Conservation (phyloP, 2,113 vertebrate genomes). For the Prinia subflava region DNA sequence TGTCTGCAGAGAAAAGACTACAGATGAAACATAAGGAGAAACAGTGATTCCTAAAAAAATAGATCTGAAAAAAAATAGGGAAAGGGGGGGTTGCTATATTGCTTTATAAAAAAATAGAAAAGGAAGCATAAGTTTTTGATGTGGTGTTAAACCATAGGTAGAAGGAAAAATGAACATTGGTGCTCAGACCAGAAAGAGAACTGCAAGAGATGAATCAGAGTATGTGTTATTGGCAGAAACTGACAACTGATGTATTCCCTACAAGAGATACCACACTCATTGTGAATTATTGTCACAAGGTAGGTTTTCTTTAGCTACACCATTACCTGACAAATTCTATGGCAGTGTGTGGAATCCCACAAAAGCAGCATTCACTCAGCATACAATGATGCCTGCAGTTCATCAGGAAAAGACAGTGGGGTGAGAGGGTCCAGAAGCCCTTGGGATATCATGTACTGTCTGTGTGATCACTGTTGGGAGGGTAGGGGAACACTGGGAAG, state of each 20-base stretch:
- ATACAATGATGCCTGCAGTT: background rate
- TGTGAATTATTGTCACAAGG: background rate
- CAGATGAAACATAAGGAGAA: background rate
- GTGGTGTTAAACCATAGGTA: background rate
- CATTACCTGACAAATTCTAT: background rate
- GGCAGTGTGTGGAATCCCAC: rapidly evolving
- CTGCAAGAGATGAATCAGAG: background rate
- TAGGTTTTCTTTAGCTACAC: background rate
- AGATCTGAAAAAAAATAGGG: background rate
- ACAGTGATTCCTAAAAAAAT: background rate
- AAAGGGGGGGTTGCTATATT: background rate
- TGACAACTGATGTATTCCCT: background rate
- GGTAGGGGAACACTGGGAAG: background rate
- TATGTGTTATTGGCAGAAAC: background rate
- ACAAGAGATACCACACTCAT: background rate
- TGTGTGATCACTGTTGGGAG: background rate
- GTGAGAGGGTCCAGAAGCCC: background rate
- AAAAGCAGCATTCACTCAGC: background rate
- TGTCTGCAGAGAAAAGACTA: conserved; percentile 5
- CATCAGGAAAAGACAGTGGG: background rate
- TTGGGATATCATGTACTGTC: background rate
- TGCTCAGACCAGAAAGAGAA: background rate
- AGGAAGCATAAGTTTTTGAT: background rate
- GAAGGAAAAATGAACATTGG: background rate
- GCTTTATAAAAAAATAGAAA: background rate